These are phyloP conservation scores for Balaeniceps rex DNA, from an alignment of 2,113 vertebrate genomes.

Conservation along the genomic window DNA sequence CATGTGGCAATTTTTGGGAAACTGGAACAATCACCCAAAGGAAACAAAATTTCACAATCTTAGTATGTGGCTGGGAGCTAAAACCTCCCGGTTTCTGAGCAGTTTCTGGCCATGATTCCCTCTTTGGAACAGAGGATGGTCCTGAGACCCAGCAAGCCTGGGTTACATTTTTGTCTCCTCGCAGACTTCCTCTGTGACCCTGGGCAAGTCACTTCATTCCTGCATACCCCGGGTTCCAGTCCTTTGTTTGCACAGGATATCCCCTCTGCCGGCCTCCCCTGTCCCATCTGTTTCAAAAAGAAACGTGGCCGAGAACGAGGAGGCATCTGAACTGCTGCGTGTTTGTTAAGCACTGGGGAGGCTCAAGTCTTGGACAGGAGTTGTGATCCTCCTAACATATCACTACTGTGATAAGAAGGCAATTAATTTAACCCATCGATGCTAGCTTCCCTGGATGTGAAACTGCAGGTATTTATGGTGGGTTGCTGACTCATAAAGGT, in stretches of 20 bases:
- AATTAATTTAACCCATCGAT: background rate
- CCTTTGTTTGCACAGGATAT: background rate
- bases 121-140: background rate
- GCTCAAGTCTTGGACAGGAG: background rate
- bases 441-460: background rate
- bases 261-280: background rate
- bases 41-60: background rate
- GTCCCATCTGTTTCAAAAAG: background rate
- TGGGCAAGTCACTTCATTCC: background rate
- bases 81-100: background rate
- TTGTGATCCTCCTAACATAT: background rate
- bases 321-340: background rate
- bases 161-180: background rate
- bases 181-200: background rate
- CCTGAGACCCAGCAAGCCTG: background rate
- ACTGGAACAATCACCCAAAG: background rate
- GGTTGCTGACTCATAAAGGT: background rate
- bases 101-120: background rate
- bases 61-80: background rate
- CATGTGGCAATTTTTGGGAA: background rate
- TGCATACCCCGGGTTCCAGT: background rate
- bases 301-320: background rate
- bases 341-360: background rate
- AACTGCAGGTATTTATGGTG: background rate
- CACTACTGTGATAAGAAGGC: background rate